Evolutionary conservation across 2,888 invertebrate species (phyloP), one percentile per base, ranked within the genome.

Genomic region (Heliothis peltigera): DNA sequence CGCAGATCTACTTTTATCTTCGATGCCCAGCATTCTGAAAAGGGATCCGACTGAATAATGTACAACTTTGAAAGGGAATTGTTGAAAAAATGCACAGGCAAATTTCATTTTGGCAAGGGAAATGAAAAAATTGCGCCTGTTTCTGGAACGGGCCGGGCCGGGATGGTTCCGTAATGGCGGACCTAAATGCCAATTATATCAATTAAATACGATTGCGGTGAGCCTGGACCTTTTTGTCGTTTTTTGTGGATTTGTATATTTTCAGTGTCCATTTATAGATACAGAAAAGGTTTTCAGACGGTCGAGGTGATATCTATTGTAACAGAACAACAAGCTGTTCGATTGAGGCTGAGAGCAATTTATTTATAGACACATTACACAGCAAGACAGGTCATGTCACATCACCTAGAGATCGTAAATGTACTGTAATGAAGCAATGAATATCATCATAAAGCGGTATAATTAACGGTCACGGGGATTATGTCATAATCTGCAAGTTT

Each of bases 111-210:
- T 84, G 76, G 79, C 66, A 65, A 73, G 82, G 75, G 81, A 83
- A 86, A 89, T 84, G 76, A 84, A 88, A 91, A 91, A 91, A 88
- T 81, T 80, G 83, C 80, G 85, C 83, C 85, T 87, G 85, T 89
- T 89, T 87, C 89, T 86, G 87, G 81, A 89, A 82, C 83, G 82
- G 85, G 80, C 84, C 79, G 81, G 66, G 64, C 68, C 73, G 81
- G 85, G 84, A 85, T 87, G 87, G 84, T 87, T 84, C 84, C 84
- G 84, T 92, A 93, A 93, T 92, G 89, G 90, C 87, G 76, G 83
- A 84, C 89, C 91, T 90, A 88, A 93, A 90, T 88, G 90, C 91
- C 92, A 94, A 93, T 93, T 93, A 93, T 88, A 90, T 89, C 93
- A 93, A 93, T 93, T 93, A 93, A 92, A 92, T 90, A 92, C 87